These are phyloP conservation scores for Oryzias curvinotus DNA, from an alignment of 2,113 vertebrate species.

Conservation along the genomic window DNA sequence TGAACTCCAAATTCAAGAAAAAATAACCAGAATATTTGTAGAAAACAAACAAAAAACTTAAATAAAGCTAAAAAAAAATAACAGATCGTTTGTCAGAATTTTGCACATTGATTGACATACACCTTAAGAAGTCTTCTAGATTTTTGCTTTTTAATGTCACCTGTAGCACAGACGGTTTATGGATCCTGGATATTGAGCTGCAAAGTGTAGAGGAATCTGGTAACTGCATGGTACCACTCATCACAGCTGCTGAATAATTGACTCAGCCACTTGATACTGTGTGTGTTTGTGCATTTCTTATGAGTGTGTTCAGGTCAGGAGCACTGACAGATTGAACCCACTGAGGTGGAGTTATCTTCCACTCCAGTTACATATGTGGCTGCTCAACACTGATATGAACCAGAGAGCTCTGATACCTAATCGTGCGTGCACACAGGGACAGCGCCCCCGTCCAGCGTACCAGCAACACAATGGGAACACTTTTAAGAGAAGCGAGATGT, in stretches of 20 bases:
- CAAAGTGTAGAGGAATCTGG: constrained; percentile 64
- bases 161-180: constrained; percentile 19
- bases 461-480: too few species aligned
- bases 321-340: constrained; percentile 68
- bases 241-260: constrained; percentile 76
- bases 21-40: too few species aligned
- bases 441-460: background rate
- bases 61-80: too few species aligned
- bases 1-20: too few species aligned
- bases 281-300: constrained; percentile 5
- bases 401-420: constrained; percentile 54
- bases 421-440: constrained; percentile 38
- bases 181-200: constrained; percentile 70
- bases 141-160: background rate
- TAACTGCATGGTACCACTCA: constrained; percentile 54
- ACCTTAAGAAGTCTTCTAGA: too few species aligned
- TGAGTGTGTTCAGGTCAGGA: constrained; percentile 14
- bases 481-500: too few species aligned
- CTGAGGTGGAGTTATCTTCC: constrained; percentile 43
- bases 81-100: too few species aligned
- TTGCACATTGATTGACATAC: too few species aligned
- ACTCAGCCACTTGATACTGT: constrained; percentile 65
- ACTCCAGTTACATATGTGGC: constrained; percentile 64
- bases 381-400: constrained; percentile 62
- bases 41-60: too few species aligned